These are phyloP conservation scores for Caenorhabditis panamensis DNA, from an alignment of 2,888 invertebrate species.

Conservation along the genomic window DNA sequence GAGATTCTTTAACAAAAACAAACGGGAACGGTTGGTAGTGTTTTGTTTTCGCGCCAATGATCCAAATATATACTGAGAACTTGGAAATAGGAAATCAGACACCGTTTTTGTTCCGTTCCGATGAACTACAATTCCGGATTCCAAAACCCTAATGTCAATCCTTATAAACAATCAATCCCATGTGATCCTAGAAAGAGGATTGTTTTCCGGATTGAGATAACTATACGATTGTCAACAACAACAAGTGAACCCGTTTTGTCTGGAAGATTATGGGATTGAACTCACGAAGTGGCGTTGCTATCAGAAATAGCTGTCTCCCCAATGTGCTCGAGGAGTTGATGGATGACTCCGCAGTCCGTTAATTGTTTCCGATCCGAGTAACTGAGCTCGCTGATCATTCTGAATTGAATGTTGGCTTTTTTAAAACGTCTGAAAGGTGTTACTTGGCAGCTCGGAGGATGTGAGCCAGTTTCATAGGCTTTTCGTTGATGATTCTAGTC, in stretches of 20 bases:
- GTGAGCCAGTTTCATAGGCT: conserved; percentile 75
- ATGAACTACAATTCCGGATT: conserved; percentile 15
- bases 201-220: conserved; percentile 23
- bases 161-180: conserved; percentile 16
- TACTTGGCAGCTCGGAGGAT: conserved; percentile 76
- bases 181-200: conserved; percentile 9
- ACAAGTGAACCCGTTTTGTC: not conserved
- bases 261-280: not conserved
- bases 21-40: too few species aligned
- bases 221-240: conserved; percentile 3
- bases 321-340: conserved; percentile 72
- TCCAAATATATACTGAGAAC: too few species aligned
- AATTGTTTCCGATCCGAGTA: conserved; percentile 72
- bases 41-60: too few species aligned
- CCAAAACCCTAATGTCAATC: too few species aligned
- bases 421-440: not conserved
- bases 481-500: conserved; percentile 63
- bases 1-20: not conserved
- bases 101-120: too few species aligned
- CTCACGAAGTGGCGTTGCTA: conserved; percentile 45
- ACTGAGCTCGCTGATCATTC: conserved; percentile 72
- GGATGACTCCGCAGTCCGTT: conserved; percentile 72
- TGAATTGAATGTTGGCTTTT: conserved; percentile 30
- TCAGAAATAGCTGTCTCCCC: conserved; percentile 70
- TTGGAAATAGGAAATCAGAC: conserved; percentile 29